Conservation (phyloP, 2,113 vertebrate genomes). For the Zapornia atra region DNA sequence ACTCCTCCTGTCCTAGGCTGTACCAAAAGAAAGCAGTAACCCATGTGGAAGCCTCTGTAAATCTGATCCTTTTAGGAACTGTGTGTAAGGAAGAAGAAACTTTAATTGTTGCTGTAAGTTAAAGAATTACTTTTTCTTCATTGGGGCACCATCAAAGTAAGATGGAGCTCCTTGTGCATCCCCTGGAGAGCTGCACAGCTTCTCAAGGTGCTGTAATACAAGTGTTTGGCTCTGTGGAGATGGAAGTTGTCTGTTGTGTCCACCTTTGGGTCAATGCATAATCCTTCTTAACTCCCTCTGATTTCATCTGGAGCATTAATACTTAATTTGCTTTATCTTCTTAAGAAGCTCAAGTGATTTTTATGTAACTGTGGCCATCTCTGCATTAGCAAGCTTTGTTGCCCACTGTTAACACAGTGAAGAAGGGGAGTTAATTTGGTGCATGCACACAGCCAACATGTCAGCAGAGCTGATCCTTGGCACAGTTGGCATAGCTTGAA, state of each 20-base stretch:
- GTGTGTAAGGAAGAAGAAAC: neutral
- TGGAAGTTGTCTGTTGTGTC: neutral
- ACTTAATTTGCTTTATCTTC: neutral
- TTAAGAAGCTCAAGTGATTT: neutral
- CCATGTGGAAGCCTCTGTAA: neutral
- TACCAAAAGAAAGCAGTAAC: neutral
- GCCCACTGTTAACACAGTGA: accelerated
- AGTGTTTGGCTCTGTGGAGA: neutral
- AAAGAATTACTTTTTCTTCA: neutral
- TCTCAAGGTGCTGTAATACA: accelerated
- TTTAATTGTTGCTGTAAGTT: neutral
- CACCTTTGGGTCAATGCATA: neutral
- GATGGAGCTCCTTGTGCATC: neutral
- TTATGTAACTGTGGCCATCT: neutral
- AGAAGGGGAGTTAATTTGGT: neutral
- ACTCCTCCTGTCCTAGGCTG: neutral
- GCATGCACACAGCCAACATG: accelerated
- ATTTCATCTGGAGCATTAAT: neutral
- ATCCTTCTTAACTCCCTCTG: neutral
- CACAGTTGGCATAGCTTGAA: neutral
- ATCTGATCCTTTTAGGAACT: neutral
- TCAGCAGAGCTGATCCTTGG: neutral
- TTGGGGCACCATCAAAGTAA: neutral
- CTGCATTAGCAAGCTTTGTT: neutral
- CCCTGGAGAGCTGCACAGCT: neutral